A percentile compares a stretch with the other conserved stretches of the same genome.
Evolutionary conservation across 2,113 vertebrate genomes (phyloP).

Genomic region (Oreochromis spilurus): DNA sequence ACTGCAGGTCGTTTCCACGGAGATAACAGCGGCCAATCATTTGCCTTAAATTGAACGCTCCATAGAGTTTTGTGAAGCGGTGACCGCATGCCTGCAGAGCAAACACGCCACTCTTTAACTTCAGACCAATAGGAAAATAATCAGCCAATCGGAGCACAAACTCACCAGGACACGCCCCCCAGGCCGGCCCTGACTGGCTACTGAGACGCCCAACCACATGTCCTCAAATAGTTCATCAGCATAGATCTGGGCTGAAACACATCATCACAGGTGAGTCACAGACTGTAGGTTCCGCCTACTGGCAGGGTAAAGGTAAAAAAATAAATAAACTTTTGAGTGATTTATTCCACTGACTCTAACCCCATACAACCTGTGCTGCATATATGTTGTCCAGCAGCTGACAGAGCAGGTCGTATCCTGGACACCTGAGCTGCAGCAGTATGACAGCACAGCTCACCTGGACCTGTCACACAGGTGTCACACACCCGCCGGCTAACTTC

Average conservation of each 20-base stretch:
- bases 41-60: conserved; percentile 68
- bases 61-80: conserved; percentile 71
- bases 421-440: background rate
- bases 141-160: conserved; percentile 39
- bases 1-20: conserved; percentile 77
- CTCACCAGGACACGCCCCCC: conserved; percentile 84
- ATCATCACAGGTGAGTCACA: background rate
- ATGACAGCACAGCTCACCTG: background rate
- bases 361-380: background rate
- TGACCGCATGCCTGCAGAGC: conserved; percentile 63
- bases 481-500: background rate
- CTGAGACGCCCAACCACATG: conserved; percentile 92
- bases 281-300: background rate
- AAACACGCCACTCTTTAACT: background rate
- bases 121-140: background rate
- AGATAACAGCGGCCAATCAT: conserved; percentile 90
- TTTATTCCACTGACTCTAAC: background rate
- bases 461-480: background rate
- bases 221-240: conserved; percentile 76
- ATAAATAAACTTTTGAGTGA: background rate
- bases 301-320: background rate
- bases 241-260: background rate
- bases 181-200: conserved; percentile 81
- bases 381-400: background rate
- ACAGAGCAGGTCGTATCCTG: background rate